A percentile compares a stretch with the other conserved stretches of the same genome.
These are phyloP conservation scores for Typhlichthys eigenmanni DNA, from an alignment of 2,797 vertebrate species.

Conservation along the genomic window DNA sequence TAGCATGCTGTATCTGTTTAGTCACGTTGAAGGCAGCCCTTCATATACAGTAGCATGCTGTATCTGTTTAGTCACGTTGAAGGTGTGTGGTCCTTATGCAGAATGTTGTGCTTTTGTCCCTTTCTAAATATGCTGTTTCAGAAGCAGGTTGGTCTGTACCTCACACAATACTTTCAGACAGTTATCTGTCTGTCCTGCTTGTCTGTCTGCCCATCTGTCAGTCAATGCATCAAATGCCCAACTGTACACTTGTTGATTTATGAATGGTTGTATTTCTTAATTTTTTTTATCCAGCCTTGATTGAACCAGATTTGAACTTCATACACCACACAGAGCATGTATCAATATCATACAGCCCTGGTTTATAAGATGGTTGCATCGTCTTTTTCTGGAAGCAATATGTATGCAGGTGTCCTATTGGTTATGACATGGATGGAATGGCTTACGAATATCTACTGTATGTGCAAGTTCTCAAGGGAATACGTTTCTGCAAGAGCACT, in stretches of 20 bases:
- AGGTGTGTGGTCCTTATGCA: constrained; percentile 34
- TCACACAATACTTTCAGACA: constrained; percentile 27
- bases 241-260: constrained; percentile 7
- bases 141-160: constrained; percentile 71
- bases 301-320: constrained; percentile 24
- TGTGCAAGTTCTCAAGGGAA: constrained; percentile 10
- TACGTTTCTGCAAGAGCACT: constrained; percentile 32
- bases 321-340: constrained; percentile 39
- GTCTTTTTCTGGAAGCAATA: constrained; percentile 10
- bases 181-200: constrained; percentile 46
- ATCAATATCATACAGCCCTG: constrained; percentile 4
- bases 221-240: constrained; percentile 12
- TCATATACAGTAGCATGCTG: too few relatives aligned
- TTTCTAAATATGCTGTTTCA: constrained; percentile 61
- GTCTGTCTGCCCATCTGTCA: constrained; percentile 45
- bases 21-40: too few relatives aligned
- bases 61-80: too few relatives aligned
- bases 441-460: constrained; percentile 20
- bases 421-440: constrained; percentile 26
- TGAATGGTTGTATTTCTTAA: background rate
- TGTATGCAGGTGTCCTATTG: background rate
- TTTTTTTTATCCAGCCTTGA: background rate
- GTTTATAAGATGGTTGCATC: background rate
- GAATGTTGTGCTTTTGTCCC: constrained; percentile 51
- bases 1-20: too few relatives aligned